Base-by-base conservation (phyloP, 1,140 invertebrate species). In the Cherax quadricarinatus region DNA sequence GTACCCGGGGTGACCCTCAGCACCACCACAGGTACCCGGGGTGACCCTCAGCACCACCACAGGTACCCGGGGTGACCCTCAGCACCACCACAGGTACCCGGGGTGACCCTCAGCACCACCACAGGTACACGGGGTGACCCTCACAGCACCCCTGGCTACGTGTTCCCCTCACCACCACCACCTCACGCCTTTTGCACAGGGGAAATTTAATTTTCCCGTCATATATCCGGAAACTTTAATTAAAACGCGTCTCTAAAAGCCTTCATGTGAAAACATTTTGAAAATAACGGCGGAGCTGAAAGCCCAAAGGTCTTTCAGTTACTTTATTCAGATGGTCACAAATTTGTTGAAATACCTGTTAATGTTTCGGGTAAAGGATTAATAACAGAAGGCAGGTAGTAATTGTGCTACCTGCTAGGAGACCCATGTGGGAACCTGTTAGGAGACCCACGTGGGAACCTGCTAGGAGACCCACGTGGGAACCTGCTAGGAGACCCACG, bases 171-270 rank as follows among this genome's bases (percentile, higher is more conserved):
- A 66, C 62, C 62, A 66, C 62, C 62, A 66, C 62, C 62, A 66
- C 5, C 81, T 83, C 57, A 57, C 81, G 51, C 81, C 81, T 57
- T 83, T 53, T 83, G 81, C 81, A 83, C 81, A 51, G n/a, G 81
- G 81, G 81, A 83, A 83, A 83, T 83, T 83, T 57, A 53, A 83
- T 83, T 83, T 83, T 57, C 51, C 51, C 81, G 81, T 83, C 81
- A 83, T 83, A 83, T 83, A 83, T 83, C 49, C 81, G 51, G 81
- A 83, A 60, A 83, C 81, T 83, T 83, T 83, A 83, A 83, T 83
- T 83, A 83, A 83, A 83, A 60, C 81, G 81, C 81, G 57, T 83
- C 81, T 83, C 81, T 57, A 57, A 83, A 83, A 83, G 49, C 81
- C 57, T 57, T 51, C 81, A 83, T n/a, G 81, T 51, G 81, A 83